Percentiles rank a stretch among this genome's conserved stretches.
Evolutionary conservation across 2,797 vertebrate species (phyloP).

Genomic region (Acanthornis magna): DNA sequence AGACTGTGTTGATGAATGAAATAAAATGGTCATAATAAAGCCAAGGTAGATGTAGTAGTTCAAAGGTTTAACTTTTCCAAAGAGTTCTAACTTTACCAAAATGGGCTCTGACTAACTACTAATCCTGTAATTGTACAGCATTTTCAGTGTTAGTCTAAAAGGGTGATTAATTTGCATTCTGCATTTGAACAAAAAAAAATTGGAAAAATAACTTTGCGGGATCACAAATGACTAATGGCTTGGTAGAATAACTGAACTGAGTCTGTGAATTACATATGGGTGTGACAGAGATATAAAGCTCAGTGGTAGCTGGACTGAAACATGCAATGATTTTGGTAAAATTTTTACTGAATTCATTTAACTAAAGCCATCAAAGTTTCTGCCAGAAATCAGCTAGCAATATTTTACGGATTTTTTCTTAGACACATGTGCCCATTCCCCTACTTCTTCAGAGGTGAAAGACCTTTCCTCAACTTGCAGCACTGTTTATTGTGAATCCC

Average conservation of each 20-base stretch:
- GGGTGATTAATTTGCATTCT: neutral
- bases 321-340: neutral
- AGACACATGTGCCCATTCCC: rapidly evolving
- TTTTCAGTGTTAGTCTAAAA: neutral
- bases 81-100: neutral
- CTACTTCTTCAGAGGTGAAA: neutral
- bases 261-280: neutral
- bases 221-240: neutral
- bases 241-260: neutral
- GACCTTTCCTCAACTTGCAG: neutral
- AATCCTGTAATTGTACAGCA: neutral
- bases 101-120: neutral
- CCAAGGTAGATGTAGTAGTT: neutral
- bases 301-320: neutral
- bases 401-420: neutral
- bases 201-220: neutral
- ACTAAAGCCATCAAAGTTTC: neutral
- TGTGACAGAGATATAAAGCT: neutral
- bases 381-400: neutral
- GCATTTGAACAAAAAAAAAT: neutral
- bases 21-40: neutral
- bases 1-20: neutral
- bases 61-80: neutral
- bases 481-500: neutral
- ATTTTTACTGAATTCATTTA: neutral